These are phyloP conservation scores for Suricata suricatta DNA, from an alignment of 2,113 vertebrate genomes.

Conservation along the genomic window DNA sequence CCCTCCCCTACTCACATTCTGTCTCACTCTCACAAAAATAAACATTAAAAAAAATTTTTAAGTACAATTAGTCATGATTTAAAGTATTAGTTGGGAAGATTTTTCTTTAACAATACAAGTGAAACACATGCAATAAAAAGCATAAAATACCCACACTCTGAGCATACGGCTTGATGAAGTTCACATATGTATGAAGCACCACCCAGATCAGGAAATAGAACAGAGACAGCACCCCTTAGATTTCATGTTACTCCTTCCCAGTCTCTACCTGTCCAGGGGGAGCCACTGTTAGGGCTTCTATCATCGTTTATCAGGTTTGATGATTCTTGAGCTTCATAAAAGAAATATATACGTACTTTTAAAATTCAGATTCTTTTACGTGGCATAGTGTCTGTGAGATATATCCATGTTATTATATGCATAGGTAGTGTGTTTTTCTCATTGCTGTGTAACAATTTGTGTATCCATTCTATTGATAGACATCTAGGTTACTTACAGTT, in stretches of 20 bases:
- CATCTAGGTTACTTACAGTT: neutral
- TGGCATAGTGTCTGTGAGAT: neutral
- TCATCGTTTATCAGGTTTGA: neutral
- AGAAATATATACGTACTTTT: neutral
- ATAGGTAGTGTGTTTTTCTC: neutral
- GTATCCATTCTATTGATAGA: neutral
- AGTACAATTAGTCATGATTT: neutral
- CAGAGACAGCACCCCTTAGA: neutral
- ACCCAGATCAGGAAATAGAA: neutral
- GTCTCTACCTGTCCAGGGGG: neutral
- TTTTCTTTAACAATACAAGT: neutral
- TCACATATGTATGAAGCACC: neutral
- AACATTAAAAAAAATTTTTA: neutral
- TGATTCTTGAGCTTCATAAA: neutral
- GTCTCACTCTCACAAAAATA: too few species aligned
- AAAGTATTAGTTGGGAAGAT: neutral
- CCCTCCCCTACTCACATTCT: too few species aligned
- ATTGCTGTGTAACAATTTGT: neutral
- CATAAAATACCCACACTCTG: neutral
- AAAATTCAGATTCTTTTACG: neutral
- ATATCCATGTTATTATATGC: neutral
- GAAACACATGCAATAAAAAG: neutral
- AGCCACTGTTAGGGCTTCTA: neutral
- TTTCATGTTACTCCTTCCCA: neutral
- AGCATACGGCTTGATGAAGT: neutral